A percentile compares a stretch with the other conserved stretches of the same genome.
Evolutionary conservation across 2,797 vertebrate species (phyloP).

Genomic region (Florisuga fusca): DNA sequence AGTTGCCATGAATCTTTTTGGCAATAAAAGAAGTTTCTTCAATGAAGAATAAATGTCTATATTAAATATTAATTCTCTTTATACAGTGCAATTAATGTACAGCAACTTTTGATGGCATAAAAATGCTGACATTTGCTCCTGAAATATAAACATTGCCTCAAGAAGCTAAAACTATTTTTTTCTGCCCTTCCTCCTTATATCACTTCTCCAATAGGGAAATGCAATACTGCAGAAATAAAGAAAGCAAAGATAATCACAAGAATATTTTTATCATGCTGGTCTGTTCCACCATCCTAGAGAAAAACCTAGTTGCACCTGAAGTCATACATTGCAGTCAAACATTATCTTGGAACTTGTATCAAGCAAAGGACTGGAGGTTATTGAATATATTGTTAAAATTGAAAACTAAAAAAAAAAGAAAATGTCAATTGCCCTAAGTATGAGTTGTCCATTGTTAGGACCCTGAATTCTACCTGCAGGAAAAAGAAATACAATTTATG

Average conservation of each 20-base stretch:
- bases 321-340: neutral
- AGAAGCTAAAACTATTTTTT: neutral
- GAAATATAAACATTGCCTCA: neutral
- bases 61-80: neutral
- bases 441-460: slow-evolving; percentile 1
- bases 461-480: neutral
- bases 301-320: neutral
- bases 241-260: neutral
- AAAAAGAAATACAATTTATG: slow-evolving; percentile 41
- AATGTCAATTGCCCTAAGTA: slow-evolving; percentile 53
- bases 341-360: slow-evolving; percentile 10
- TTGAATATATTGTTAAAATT: neutral
- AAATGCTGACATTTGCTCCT: neutral
- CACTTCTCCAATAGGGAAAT: neutral
- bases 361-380: neutral
- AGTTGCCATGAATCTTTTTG: neutral
- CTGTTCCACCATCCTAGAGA: neutral
- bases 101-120: neutral
- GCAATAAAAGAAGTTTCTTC: slow-evolving; percentile 1
- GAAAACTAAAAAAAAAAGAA: neutral
- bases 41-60: neutral
- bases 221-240: neutral
- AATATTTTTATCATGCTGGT: neutral
- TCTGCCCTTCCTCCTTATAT: neutral
- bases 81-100: neutral